Evolutionary conservation across 2,797 vertebrate species (phyloP).

Genomic region (Molothrus aeneus): DNA sequence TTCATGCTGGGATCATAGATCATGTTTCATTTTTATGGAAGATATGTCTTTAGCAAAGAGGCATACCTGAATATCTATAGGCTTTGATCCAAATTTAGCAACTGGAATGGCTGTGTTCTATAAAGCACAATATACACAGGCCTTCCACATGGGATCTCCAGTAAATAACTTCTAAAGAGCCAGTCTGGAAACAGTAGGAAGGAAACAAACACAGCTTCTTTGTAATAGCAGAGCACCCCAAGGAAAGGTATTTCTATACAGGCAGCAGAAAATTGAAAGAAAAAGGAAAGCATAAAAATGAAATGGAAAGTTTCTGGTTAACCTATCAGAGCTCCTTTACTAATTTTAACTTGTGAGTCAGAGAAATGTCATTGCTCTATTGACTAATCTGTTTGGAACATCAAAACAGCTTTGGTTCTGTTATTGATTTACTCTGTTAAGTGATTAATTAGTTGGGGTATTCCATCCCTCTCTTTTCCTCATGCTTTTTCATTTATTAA

Average conservation of each 20-base stretch:
- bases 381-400: neutral
- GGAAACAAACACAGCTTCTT: neutral
- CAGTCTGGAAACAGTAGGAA: neutral
- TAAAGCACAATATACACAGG: neutral
- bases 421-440: neutral
- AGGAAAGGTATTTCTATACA: neutral
- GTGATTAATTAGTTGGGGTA: neutral
- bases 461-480: neutral
- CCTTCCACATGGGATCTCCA: neutral
- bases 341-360: slow-evolving; percentile 6
- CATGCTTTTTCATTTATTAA: neutral
- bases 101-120: neutral
- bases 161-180: neutral
- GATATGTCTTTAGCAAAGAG: neutral
- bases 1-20: neutral
- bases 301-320: neutral
- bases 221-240: neutral
- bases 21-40: neutral
- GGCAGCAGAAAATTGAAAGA: neutral
- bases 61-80: neutral
- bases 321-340: neutral
- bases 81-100: neutral
- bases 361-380: neutral
- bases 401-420: neutral
- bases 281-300: neutral